Evolutionary conservation across 2,888 invertebrate species (phyloP).

Genomic region (Selenia dentaria): DNA sequence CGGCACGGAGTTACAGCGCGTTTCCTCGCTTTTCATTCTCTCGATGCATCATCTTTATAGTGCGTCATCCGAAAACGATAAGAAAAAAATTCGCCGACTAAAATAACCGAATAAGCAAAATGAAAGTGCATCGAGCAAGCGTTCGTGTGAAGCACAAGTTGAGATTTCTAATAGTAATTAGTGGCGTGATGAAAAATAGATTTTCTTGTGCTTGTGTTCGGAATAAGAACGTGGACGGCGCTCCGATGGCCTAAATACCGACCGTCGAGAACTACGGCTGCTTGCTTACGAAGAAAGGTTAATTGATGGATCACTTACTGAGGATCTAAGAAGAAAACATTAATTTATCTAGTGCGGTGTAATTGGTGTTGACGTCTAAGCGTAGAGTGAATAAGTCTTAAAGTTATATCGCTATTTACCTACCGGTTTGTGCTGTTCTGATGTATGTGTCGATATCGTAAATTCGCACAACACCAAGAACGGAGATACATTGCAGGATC

Average conservation of each 20-base stretch:
- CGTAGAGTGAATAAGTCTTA: too few species aligned
- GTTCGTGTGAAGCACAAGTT: conserved; percentile 41
- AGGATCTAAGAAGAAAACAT: conserved; percentile 5
- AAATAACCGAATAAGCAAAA: conserved; percentile 40
- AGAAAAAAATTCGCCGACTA: conserved; percentile 25
- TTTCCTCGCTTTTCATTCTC: conserved; percentile 43
- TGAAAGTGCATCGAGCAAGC: conserved; percentile 56
- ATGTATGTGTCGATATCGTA: too few species aligned
- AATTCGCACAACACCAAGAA: too few species aligned
- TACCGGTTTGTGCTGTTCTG: too few species aligned
- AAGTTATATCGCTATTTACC: too few species aligned
- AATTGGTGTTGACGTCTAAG: too few species aligned
- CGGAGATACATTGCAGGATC: too few species aligned
- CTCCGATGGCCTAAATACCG: conserved; percentile 69
- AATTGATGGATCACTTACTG: conserved; percentile 16
- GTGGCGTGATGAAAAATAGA: conserved; percentile 66
- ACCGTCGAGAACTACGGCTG: conserved; percentile 14
- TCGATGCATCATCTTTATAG: conserved; percentile 21
- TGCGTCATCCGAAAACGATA: conserved; percentile 30
- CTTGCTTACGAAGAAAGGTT: conserved; percentile 12
- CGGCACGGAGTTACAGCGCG: conserved; percentile 42
- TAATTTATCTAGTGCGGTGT: too few species aligned
- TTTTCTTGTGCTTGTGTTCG: conserved; percentile 52
- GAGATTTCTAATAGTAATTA: conserved; percentile 57
- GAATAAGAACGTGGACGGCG: conserved; percentile 44